Base-by-base conservation (phyloP, 2,113 vertebrate species). In the Sylvietta virens region DNA sequence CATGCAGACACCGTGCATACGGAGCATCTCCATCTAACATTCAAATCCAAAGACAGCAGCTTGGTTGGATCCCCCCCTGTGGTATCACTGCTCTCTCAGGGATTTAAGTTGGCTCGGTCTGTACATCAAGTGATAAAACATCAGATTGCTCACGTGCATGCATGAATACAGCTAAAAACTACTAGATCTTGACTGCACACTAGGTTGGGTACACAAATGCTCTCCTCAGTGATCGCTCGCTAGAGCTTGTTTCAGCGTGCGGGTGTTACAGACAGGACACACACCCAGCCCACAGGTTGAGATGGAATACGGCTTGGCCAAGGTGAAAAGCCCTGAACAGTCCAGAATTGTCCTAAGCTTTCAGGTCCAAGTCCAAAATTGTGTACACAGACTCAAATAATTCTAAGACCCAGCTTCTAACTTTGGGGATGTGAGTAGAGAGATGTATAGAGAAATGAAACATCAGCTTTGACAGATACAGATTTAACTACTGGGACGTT, bases 371-470 rank as follows among this genome's bases (percentile, higher is more conserved):
- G 45, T 13, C 70, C 22, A 79, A 86, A 92, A 48, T 7, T 70
- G 23, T 48, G 51, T 51, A 35, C 30, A 50, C 10, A 73, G 47
- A 77, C 31, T 69, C 50, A 21, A 5, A 10, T 9, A 74, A 48
- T 40, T 71, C 20, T n/a, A 74, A 81, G 31, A 64, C 9, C 9
- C 11, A 54, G 51, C 31, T 87, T 91, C 61, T 42, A 76, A 30
- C 47, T 79, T 57, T 57, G 45, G 57, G 61, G 3, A 92, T 21
- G 4, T 22, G 17, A 73, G 76, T 1, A 83, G 24, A 83, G 56
- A 74, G 89, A 70, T 48, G 17, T 24, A 77, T 17, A 58, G 37
- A 78, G 73, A 89, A 94, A 94, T 45, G 58, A 82, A 96, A 64
- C 37, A 90, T 40, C 54, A 82, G 35, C 71, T 91, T 44, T 88